Evolutionary conservation across 2,113 vertebrate genomes (phyloP).

Genomic region (Nettapus auritus): DNA sequence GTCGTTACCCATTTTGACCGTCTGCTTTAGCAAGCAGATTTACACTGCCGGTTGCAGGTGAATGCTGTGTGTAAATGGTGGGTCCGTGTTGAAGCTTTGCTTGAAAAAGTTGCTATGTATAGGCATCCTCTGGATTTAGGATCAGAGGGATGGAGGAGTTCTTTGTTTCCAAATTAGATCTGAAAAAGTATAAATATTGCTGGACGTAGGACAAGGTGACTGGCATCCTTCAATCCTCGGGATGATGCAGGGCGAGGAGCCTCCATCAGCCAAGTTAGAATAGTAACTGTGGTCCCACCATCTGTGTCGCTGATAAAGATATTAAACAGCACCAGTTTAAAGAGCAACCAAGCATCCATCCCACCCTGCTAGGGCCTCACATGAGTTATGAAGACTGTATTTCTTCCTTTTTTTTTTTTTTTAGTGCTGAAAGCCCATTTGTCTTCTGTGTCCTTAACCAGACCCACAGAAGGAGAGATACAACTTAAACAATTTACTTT

Average conservation of each 20-base stretch:
- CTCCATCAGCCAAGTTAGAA: neutral
- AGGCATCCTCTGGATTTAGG: neutral
- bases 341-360: conserved; percentile 3
- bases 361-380: neutral
- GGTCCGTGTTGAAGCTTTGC: neutral
- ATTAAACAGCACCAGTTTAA: neutral
- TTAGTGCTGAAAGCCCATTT: conserved; percentile 24
- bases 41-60: neutral
- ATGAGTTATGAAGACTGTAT: conserved; percentile 8
- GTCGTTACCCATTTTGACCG: neutral
- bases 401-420: neutral
- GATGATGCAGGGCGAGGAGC: neutral
- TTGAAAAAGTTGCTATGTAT: neutral
- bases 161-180: neutral
- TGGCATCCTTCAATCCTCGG: neutral
- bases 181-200: neutral
- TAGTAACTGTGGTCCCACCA: too few relatives aligned
- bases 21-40: neutral
- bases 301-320: too few relatives aligned
- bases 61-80: neutral
- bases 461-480: conserved; percentile 17
- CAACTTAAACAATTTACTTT: conserved; percentile 42
- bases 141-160: neutral
- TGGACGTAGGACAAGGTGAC: neutral
- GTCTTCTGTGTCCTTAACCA: conserved; percentile 33